Evolutionary conservation across 2,797 vertebrate genomes (phyloP), one percentile per base, ranked within the genome.

Genomic region (Nothura maculosa): DNA sequence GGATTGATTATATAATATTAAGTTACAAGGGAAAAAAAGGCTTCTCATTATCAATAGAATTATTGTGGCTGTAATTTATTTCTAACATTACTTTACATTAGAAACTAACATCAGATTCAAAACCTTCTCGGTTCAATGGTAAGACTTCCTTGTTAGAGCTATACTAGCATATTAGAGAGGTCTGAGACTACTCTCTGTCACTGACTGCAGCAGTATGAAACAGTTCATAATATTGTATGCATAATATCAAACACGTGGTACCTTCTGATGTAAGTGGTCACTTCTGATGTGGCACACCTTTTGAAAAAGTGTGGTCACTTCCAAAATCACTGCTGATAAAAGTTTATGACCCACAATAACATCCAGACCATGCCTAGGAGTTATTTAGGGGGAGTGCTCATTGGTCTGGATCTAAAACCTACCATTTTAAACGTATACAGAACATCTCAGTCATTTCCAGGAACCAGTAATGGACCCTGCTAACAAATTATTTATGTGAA

Each of bases 311-410:
- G 28, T 54, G 16, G 2, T 40, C 19, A 67, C 12, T 64, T 48
- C 54, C 32, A 60, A 34, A 70, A 72, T 18, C 30, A 20, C 34
- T 28, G 67, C 81, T 76, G 6, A 61, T 87, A 69, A 38, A 20
- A 38, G 47, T 30, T 32, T 25, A 68, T 28, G 24, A 38, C 32
- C 47, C 48, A 28, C 11, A 9, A 9, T 50, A 13, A 36, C 66
- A 52, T 28, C 17, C 50, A 76, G 78, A 10, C 8, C 57, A 50
- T 25, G 8, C 1, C 24, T 30, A 27, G n/a, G 19, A 69, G 16
- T 4, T 50, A 4, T 73, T 6, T 43, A 12, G 25, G 4, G 38
- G 79, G 18, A 76, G 66, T 34, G 12, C 1, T 1, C 1, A 2
- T 21, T 82, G 34, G 12, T 4, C 3, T 25, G 72, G 40, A 11